Percentiles rank a stretch among this genome's conserved stretches.
These are phyloP conservation scores for Thaumetopoea pityocampa DNA, from an alignment of 1,140 invertebrate species.

Conservation along the genomic window DNA sequence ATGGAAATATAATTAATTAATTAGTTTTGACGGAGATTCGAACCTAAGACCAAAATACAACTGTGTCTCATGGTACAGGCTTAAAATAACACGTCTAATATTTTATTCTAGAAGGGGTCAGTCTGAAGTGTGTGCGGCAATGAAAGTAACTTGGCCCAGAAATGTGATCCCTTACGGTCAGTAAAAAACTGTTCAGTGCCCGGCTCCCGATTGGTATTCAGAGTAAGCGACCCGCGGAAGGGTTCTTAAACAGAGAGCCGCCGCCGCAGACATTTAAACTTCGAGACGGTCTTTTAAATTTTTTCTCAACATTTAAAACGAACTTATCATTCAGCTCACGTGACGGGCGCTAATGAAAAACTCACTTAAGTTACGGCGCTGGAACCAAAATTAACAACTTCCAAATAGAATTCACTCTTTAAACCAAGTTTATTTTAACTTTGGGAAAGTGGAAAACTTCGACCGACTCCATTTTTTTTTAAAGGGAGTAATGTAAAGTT, in stretches of 20 bases:
- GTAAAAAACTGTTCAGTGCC: conserved; percentile 19
- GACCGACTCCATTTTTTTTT: conserved; percentile 44
- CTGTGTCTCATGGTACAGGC: too few species aligned
- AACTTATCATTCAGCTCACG: conserved; percentile 63
- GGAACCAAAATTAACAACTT: conserved; percentile 68
- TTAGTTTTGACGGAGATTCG: too few species aligned
- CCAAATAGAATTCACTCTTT: conserved; percentile 64
- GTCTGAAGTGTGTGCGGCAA: conserved; percentile 2
- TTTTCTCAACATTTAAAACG: conserved; percentile 48
- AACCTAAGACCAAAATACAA: too few species aligned
- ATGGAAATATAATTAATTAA: too few species aligned
- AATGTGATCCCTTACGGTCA: conserved; percentile 11
- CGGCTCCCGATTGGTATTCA: conserved; percentile 23
- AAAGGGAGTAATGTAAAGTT: conserved; percentile 45
- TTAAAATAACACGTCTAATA: conserved; percentile 9
- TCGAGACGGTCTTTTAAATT: conserved; percentile 54
- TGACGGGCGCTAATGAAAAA: conserved; percentile 68
- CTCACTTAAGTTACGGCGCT: conserved; percentile 64
- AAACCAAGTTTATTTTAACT: conserved; percentile 60
- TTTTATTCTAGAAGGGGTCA: conserved; percentile 5
- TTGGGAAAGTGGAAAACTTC: conserved; percentile 66
- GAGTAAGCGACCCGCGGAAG: conserved; percentile 16
- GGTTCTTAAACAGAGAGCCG: conserved; percentile 27
- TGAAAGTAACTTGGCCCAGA: conserved; percentile 11
- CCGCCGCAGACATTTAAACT: conserved; percentile 28